Base-by-base conservation (phyloP, 2,797 vertebrate genomes). In the Cottoperca gobio region DNA sequence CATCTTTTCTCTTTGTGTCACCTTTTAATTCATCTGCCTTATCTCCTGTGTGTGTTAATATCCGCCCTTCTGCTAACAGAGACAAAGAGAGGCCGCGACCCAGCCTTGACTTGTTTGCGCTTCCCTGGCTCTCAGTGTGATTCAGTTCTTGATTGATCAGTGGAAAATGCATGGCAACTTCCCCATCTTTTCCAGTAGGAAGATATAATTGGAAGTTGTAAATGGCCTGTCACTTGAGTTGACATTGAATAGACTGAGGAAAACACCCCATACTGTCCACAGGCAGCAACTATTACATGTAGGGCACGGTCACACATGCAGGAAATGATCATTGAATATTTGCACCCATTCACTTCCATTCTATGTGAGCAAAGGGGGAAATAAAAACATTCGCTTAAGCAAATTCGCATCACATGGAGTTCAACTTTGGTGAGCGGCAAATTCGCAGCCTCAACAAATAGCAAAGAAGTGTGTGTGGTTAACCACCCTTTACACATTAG, bases 161-260 rank as follows among this genome's bases (percentile, higher is more conserved):
- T 92, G 90, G 91, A 90, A 93, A 89, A 86, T 76, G 58, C 64
- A 60, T 6, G 49, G 63, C 76, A 81, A 81, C 68, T 79, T 86
- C 62, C 37, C 54, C 60, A 45, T 76, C 73, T 80, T 80, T 79
- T 52, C 64, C 68, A 40, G 75, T 72, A 50, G 72, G 49, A 57
- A 69, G 75, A 76, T 85, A 81, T 76, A 83, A 87, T 86, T 88
- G 61, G 76, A 85, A 57, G 73, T 79, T 82, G 65, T 72, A 76
- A 86, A 90, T 73, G 57, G 79, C 57, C 23, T 84, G 84, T 90
- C 78, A 76, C 74, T 75, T 37, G 40, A 78, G 40, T 37, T 80
- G 84, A 73, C 78, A 61, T 37, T 54, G 61, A 91, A 72, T 65
- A 65, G 60, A 71, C 26, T n/a, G 46, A 58, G 63, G 28, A 85